Conservation (phyloP, 2,797 vertebrate species). For the Pangasius djambal region DNA sequence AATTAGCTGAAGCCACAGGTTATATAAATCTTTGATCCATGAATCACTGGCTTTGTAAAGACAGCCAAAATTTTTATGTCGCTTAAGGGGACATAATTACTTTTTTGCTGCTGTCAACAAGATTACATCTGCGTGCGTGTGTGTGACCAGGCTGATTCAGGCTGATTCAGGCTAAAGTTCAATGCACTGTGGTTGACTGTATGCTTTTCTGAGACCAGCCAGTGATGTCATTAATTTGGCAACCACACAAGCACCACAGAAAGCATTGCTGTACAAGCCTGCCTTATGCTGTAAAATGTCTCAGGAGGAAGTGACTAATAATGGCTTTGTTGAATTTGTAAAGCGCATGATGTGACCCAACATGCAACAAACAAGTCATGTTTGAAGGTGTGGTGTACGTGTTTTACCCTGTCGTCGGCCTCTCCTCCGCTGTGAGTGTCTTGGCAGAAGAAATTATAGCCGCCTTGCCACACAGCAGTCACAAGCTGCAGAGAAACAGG, state of each 20-base stretch:
- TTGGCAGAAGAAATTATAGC: slow-evolving; percentile 95
- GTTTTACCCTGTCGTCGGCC: slow-evolving; percentile 87
- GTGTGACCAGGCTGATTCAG: background rate
- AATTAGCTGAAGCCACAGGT: background rate
- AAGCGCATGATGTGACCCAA: background rate
- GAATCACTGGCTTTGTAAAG: background rate
- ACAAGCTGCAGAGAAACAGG: slow-evolving; percentile 78
- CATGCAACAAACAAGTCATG: background rate
- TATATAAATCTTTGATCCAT: background rate
- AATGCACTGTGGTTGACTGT: background rate
- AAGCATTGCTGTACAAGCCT: background rate
- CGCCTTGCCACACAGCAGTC: slow-evolving; percentile 82
- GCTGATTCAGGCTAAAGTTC: slow-evolving; percentile 19
- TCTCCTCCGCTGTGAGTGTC: slow-evolving; percentile 85
- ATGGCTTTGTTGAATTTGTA: background rate
- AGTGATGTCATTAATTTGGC: background rate
- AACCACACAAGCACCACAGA: background rate
- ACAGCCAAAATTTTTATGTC: background rate
- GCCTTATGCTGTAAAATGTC: background rate
- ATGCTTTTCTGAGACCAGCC: background rate
- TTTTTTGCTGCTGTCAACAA: background rate
- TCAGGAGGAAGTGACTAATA: background rate
- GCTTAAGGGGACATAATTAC: background rate
- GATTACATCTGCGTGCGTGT: background rate
- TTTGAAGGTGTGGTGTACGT: background rate